Evolutionary conservation across 2,113 vertebrate genomes (phyloP), one percentile per base, ranked within the genome.

Genomic region (Misgurnus mizolepis): DNA sequence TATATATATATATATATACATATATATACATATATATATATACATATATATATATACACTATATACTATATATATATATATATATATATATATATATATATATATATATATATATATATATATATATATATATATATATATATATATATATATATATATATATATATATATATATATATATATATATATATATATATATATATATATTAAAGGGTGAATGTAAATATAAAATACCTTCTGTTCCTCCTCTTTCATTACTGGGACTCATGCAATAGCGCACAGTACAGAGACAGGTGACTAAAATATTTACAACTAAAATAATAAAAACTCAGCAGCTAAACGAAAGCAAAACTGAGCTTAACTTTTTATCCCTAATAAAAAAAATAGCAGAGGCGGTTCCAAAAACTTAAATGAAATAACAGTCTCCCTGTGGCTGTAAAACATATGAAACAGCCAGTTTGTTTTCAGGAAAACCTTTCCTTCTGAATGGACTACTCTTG

Each of bases 241-340:
- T 27, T 39, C 15, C 45, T 80, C 17, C 18, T 64, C 68, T 55
- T 40, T 72, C 58, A 49, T 11, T 27, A 39, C 22, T 18, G 5
- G 12, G 58, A 27, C 67, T 78, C 67, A 56, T 49, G 60, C n/a
- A 7, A 40, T 7, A 76, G 15, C 49, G 55, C 60, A 45, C 70
- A 47, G 53, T 14, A 60, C 5, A 0, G 22, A 81, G 72, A 81
- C 79, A 74, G 71, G 71, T 71, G 60, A 60, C 69, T 67, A 39
- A 66, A 73, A 81, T 75, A 65, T 81, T 81, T 81, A 75, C 72
- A 74, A 49, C 62, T 56, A 58, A 34, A 80, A 81, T 40, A 77
- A 62, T 55, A 66, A 77, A 76, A 77, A 77, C 49, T 45, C 58
- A 67, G 11, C 72, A 47, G 62, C 65, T 61, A 56, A 75, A 76